Percentiles rank a stretch among this genome's conserved stretches.
These are phyloP conservation scores for Tilapia sparmanii DNA, from an alignment of 2,113 vertebrate species.

Conservation along the genomic window DNA sequence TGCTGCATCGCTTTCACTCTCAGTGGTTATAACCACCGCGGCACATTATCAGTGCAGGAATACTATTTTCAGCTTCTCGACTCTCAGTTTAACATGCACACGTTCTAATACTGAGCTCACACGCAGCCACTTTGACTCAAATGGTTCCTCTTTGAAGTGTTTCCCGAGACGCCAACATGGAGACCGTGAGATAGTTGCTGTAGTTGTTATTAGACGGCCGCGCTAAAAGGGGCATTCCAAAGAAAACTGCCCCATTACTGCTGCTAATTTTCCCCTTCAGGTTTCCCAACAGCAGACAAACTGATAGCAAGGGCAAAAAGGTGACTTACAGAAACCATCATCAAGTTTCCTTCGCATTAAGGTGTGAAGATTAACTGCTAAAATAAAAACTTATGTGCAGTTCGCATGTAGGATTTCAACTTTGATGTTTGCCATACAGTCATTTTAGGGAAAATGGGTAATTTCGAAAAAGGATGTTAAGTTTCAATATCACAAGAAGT, in stretches of 20 bases:
- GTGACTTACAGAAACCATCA: conserved; percentile 22
- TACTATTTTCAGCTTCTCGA: conserved; percentile 36
- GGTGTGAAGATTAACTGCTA: not conserved
- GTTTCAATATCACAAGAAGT: not conserved
- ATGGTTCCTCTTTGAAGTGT: conserved; percentile 31
- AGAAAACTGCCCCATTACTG: conserved; percentile 52
- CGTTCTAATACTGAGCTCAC: conserved; percentile 19
- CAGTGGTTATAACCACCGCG: conserved; percentile 45
- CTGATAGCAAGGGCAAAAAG: not conserved
- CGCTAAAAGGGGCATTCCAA: conserved; percentile 59
- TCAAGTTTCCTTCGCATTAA: not conserved
- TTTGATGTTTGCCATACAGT: not conserved
- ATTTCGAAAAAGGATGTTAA: conserved; percentile 4
- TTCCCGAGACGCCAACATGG: conserved; percentile 16
- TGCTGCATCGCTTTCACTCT: conserved; percentile 55
- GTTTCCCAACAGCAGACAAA: conserved; percentile 45
- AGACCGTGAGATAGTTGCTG: conserved; percentile 42
- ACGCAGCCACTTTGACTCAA: conserved; percentile 38
- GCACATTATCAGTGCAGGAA: conserved; percentile 25
- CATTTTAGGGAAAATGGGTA: not conserved
- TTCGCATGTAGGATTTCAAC: not conserved
- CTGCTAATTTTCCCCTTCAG: conserved; percentile 28
- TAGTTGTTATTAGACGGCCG: conserved; percentile 14
- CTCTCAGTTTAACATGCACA: conserved; percentile 18
- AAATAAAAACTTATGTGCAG: not conserved